Evolutionary conservation across 2,113 vertebrate species (phyloP).

Genomic region (Nyctereutes procyonoides): DNA sequence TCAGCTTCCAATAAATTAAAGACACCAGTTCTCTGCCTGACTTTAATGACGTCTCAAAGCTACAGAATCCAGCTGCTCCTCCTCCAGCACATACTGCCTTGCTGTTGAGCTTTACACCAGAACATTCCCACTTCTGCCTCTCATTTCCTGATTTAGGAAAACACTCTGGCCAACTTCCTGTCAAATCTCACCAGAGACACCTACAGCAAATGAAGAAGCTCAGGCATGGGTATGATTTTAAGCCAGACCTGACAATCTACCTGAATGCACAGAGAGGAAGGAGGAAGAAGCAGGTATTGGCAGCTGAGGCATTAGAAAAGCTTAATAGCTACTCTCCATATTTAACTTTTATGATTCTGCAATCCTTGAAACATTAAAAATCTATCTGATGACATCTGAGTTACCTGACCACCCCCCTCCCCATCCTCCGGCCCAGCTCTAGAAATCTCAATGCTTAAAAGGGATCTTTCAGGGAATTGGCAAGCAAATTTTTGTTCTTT

Average conservation of each 20-base stretch:
- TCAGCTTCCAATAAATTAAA: slow-evolving; percentile 31
- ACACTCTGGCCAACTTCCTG: slow-evolving; percentile 46
- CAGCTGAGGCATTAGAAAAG: background rate
- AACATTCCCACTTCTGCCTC: slow-evolving; percentile 27
- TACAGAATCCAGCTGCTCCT: slow-evolving; percentile 33
- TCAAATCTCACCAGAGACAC: slow-evolving; percentile 57
- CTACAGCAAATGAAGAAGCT: background rate
- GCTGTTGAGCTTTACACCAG: background rate
- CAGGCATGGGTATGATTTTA: background rate
- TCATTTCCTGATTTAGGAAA: slow-evolving; percentile 48
- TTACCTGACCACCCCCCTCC: background rate
- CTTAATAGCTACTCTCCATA: background rate
- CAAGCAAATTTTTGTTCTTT: slow-evolving; percentile 51
- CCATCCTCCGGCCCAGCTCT: background rate
- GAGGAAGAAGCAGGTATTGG: background rate
- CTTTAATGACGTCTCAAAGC: slow-evolving; percentile 12
- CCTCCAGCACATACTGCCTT: background rate
- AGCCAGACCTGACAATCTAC: slow-evolving; percentile 29
- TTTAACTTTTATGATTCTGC: slow-evolving; percentile 55
- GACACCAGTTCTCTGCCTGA: background rate
- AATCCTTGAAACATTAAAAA: slow-evolving; percentile 59
- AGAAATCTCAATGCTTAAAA: slow-evolving; percentile 42
- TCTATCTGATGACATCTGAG: slow-evolving; percentile 53
- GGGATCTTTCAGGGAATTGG: slow-evolving; percentile 43
- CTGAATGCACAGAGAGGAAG: background rate